A percentile compares a stretch with the other conserved stretches of the same genome.
These are phyloP conservation scores for Orthosia gothica DNA, from an alignment of 2,888 invertebrate genomes.

Conservation along the genomic window DNA sequence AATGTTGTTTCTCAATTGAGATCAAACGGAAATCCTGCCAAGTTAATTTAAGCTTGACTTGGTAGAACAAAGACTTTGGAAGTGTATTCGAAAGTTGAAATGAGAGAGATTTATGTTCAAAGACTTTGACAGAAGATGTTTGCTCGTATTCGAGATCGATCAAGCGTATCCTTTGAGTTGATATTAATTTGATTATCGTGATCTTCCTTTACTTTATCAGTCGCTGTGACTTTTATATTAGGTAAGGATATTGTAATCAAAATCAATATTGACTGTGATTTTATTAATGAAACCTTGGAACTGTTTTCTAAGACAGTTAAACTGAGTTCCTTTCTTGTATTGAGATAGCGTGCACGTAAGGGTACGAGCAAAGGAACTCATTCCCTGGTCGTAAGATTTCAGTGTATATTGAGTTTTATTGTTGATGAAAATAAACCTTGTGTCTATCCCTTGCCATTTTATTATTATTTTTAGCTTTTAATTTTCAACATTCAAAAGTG, in stretches of 20 bases:
- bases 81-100: conserved; percentile 31
- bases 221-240: neutral
- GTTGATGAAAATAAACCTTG: too few relatives aligned
- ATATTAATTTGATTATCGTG: conserved; percentile 28
- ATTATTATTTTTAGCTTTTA: too few relatives aligned
- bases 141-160: conserved; percentile 29
- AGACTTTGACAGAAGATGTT: conserved; percentile 40
- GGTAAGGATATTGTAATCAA: neutral
- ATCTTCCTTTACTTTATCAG: conserved; percentile 10
- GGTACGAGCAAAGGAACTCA: too few relatives aligned
- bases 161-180: conserved; percentile 28
- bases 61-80: conserved; percentile 39
- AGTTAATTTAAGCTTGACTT: conserved; percentile 47
- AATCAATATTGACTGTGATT: conserved; percentile 1
- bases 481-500: too few relatives aligned
- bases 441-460: too few relatives aligned
- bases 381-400: too few relatives aligned
- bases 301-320: neutral
- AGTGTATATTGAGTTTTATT: too few relatives aligned
- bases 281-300: neutral
- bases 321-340: neutral
- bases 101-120: conserved; percentile 36
- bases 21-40: conserved; percentile 42
- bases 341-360: neutral
- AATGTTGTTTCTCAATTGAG: conserved; percentile 35